These are phyloP conservation scores for Oreocharis arfaki DNA, from an alignment of 2,113 vertebrate species.

Conservation along the genomic window DNA sequence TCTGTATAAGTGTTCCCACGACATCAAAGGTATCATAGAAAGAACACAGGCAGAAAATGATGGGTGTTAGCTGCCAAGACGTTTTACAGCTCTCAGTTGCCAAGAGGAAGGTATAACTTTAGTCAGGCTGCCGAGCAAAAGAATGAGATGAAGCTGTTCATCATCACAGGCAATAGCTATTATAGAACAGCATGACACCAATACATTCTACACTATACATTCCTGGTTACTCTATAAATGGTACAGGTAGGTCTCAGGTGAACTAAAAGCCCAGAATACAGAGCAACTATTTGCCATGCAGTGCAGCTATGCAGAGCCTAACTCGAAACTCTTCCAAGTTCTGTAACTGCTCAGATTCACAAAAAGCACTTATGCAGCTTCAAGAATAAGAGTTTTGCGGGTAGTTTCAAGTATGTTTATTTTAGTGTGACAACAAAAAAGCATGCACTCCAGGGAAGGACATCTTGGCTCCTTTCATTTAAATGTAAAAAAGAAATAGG, in stretches of 20 bases:
- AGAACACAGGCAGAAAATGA: conserved; percentile 36
- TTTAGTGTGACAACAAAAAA: background rate
- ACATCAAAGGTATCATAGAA: conserved; percentile 47
- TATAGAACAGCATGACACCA: background rate
- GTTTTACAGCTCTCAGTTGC: background rate
- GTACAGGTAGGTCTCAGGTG: background rate
- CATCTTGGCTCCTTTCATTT: background rate
- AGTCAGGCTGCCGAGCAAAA: background rate
- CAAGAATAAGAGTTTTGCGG: background rate
- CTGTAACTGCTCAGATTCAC: background rate
- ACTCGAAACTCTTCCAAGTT: background rate
- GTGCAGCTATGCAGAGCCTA: background rate
- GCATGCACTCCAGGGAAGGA: background rate
- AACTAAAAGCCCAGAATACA: background rate
- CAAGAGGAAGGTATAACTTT: background rate
- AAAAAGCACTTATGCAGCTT: background rate
- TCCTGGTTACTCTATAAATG: background rate
- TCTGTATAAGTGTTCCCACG: background rate
- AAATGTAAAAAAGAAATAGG: background rate
- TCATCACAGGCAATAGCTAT: background rate
- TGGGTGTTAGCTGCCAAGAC: conserved; percentile 31
- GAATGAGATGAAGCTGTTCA: background rate
- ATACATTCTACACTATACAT: background rate
- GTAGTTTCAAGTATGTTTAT: background rate
- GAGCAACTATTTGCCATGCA: background rate